Evolutionary conservation across 2,113 vertebrate genomes (phyloP).

Genomic region (Hippopotamus amphibius): DNA sequence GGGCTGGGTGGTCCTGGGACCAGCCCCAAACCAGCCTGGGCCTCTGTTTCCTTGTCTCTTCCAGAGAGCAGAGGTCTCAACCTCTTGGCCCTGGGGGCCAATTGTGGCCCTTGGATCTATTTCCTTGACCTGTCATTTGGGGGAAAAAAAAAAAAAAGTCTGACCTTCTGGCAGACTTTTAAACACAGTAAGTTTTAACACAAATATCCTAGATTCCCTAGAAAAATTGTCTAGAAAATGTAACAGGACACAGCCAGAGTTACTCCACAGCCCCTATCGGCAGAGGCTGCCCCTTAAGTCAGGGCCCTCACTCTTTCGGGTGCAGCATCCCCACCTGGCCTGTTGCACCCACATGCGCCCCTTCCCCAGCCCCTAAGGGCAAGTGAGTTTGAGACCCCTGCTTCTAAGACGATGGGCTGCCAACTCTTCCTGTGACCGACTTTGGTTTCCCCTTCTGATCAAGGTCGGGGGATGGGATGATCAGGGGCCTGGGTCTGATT

Average conservation of each 20-base stretch:
- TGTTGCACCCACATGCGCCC: not conserved
- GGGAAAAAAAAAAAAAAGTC: not conserved
- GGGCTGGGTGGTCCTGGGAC: not conserved
- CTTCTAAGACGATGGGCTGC: not conserved
- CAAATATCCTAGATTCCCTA: not conserved
- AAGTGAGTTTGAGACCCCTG: not conserved
- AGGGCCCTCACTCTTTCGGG: not conserved
- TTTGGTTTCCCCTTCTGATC: not conserved
- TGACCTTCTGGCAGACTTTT: not conserved
- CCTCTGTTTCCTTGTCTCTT: not conserved
- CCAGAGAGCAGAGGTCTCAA: not conserved
- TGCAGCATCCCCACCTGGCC: not conserved
- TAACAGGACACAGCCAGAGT: not conserved
- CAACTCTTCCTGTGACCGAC: not conserved
- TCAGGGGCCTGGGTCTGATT: not conserved
- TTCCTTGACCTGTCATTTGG: not conserved
- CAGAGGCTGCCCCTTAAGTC: not conserved
- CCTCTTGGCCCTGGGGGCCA: too few relatives aligned
- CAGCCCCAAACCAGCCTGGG: not conserved
- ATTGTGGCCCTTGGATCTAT: not conserved
- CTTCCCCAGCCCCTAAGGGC: not conserved
- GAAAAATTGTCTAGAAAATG: constrained; percentile 12
- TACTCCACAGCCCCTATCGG: not conserved
- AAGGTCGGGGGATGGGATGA: not conserved
- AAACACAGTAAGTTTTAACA: not conserved